These are phyloP conservation scores for Hemicordylus capensis DNA, from an alignment of 2,113 vertebrate genomes.

Conservation along the genomic window DNA sequence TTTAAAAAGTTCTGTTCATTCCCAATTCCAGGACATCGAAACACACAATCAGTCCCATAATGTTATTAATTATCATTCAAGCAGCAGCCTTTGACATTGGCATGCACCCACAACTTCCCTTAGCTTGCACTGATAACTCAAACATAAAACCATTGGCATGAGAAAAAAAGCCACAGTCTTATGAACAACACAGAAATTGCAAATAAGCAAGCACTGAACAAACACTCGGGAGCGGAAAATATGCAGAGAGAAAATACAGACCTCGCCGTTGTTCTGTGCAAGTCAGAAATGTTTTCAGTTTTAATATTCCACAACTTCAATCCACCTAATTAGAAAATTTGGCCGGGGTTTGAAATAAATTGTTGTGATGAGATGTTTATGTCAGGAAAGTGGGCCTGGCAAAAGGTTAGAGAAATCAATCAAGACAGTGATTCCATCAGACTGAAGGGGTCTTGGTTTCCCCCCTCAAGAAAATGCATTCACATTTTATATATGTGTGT, in stretches of 20 bases:
- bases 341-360: background rate
- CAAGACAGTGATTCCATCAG: background rate
- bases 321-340: background rate
- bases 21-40: slow-evolving; percentile 69
- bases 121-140: slow-evolving; percentile 60
- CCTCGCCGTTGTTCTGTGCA: background rate
- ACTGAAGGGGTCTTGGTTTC: background rate
- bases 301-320: background rate
- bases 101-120: slow-evolving; percentile 65
- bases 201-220: slow-evolving; percentile 61
- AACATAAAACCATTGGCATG: slow-evolving; percentile 69
- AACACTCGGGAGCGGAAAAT: slow-evolving; percentile 21
- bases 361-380: background rate
- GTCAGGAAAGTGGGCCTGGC: background rate
- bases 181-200: slow-evolving; percentile 56
- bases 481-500: background rate
- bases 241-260: background rate
- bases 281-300: background rate
- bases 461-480: background rate
- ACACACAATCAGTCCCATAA: slow-evolving; percentile 71
- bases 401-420: background rate
- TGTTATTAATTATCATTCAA: slow-evolving; percentile 74
- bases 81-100: slow-evolving; percentile 70
- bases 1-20: slow-evolving; percentile 72
- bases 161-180: slow-evolving; percentile 49